Conservation (phyloP, 2,888 invertebrate genomes). For the Acanthosepion esculentum region DNA sequence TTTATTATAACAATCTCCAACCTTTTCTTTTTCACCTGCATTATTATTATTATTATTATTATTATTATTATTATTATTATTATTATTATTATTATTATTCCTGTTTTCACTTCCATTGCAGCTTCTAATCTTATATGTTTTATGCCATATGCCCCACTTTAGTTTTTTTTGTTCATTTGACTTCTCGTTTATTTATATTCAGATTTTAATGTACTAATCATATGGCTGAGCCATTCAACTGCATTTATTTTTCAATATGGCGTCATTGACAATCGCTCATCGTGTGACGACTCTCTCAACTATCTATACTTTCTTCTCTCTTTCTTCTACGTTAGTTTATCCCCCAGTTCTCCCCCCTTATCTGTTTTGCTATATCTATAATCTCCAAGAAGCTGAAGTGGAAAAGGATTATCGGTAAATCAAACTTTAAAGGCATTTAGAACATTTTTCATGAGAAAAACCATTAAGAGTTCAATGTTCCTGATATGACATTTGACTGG, state of each 20-base stretch:
- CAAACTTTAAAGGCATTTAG: constrained; percentile 33
- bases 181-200: neutral
- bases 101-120: neutral
- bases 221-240: constrained; percentile 5
- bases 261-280: neutral
- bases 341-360: neutral
- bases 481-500: constrained; percentile 33
- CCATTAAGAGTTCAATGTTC: constrained; percentile 1
- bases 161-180: neutral
- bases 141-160: neutral
- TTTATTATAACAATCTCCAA: neutral
- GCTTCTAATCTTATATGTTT: neutral
- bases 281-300: neutral
- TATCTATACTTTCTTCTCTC: too few relatives aligned
- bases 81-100: neutral
- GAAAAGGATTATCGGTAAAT: constrained; percentile 21
- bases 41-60: neutral
- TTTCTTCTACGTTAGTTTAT: neutral
- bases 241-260: constrained; percentile 33
- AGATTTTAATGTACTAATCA: neutral
- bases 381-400: neutral
- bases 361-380: neutral
- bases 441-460: constrained; percentile 33
- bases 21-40: neutral
- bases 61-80: neutral